These are phyloP conservation scores for Cylloceria caligata DNA, from an alignment of 2,888 invertebrate genomes.

Conservation along the genomic window DNA sequence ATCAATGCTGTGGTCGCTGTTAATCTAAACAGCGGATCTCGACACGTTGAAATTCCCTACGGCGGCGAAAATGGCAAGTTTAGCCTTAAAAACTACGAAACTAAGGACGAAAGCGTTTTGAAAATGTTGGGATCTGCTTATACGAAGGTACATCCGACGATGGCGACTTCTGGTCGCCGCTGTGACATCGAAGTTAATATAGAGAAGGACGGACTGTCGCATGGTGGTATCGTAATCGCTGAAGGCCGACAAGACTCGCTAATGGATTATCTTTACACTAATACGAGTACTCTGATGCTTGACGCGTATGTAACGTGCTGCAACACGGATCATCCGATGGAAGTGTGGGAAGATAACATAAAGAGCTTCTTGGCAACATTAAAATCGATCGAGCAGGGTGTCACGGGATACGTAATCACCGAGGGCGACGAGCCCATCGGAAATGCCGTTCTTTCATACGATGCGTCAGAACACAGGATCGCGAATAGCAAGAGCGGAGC, in stretches of 20 bases:
- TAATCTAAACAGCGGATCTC: conserved; percentile 80
- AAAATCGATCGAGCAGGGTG: conserved; percentile 73
- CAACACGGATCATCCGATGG: conserved; percentile 75
- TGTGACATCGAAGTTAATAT: conserved; percentile 72
- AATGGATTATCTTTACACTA: conserved; percentile 81
- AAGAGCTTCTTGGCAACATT: conserved; percentile 78
- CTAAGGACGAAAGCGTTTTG: conserved; percentile 76
- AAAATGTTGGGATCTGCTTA: conserved; percentile 76
- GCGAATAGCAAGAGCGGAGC: conserved; percentile 77
- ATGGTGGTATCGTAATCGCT: conserved; percentile 72
- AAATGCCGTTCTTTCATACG: conserved; percentile 77
- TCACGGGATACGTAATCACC: conserved; percentile 79
- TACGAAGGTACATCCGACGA: conserved; percentile 72
- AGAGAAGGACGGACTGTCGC: conserved; percentile 71
- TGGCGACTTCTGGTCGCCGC: conserved; percentile 67
- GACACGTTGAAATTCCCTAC: conserved; percentile 81
- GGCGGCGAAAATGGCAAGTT: conserved; percentile 69
- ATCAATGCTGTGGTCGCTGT: conserved; percentile 78
- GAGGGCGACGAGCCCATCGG: conserved; percentile 77
- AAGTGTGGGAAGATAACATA: conserved; percentile 79
- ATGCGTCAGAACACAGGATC: conserved; percentile 77
- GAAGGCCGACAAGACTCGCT: conserved; percentile 73
- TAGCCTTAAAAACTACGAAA: conserved; percentile 68
- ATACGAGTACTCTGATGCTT: conserved; percentile 80
- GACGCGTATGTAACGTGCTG: conserved; percentile 82